Evolutionary conservation across 2,113 vertebrate species (phyloP), one percentile per base, ranked within the genome.

Genomic region (Dipodomys ordii): DNA sequence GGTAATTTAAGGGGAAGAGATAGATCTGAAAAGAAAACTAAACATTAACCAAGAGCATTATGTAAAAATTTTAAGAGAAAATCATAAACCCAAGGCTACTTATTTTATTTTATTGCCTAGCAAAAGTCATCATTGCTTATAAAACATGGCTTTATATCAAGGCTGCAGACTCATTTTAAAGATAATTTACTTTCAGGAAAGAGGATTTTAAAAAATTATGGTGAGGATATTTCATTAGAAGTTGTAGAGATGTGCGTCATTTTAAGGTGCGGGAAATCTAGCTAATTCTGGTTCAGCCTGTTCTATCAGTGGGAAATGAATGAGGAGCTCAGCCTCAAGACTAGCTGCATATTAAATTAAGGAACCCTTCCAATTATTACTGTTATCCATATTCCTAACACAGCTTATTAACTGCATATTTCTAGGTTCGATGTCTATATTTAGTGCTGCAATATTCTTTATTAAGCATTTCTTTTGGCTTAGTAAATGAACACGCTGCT

Each of bases 321-420:
- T 90, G 84, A 88, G 3, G 35, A 90, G 64, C 65, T 82, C 88
- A 83, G 69, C 35, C 44, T 77, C 23, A 62, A 85, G 62, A 57
- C 35, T 49, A 68, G 87, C 27, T 88, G 79, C 0, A 2, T 30
- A 57, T 69, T 92, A 92, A 95, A 87, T 91, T 94, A 80, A 93
- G 82, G 68, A 91, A 27, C 11, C 2, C 25, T n/a, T 94, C 93
- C 76, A 83, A 86, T 95, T 92, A 96, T 95, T 95, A 85, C 83
- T 67, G 72, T 78, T 92, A 96, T 95, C 76, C 83, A 96, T 95
- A 94, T 95, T 96, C 83, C 76, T 92, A 88, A 93, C 35, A 79
- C 67, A 96, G 89, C 62, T 97, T 95, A 96, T 97, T 95, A 96
- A 89, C 86, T 92, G n/a, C 80, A 87, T 96, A 95, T 96, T 97